Base-by-base conservation (phyloP, 2,113 vertebrate genomes). In the Xiphorhynchus elegans region DNA sequence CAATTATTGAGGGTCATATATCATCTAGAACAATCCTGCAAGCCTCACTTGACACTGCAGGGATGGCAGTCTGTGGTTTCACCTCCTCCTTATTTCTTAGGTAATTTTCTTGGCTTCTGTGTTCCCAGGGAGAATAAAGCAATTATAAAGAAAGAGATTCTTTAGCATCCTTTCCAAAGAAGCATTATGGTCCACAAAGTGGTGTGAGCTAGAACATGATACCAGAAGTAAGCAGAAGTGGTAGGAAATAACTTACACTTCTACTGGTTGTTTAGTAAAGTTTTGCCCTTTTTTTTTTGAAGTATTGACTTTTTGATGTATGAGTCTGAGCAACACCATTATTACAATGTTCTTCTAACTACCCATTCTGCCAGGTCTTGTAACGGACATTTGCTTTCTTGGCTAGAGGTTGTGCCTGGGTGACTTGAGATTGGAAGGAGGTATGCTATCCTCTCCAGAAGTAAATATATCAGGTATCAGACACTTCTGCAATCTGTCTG, bases 21-120 rank as follows among this genome's bases (percentile, higher is more conserved):
- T 95, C 88, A 77, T 66, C 79, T 90, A 95, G 83, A 91, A 94
- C 83, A 89, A 92, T 95, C 88, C 82, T 88, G 72, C 76, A 92
- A 77, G 75, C 75, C 39, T 90, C 55, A 62, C 17, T 93, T 76
- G 31, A 80, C 3, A 2, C 67, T 93, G 67, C 11, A 74, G 28
- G 50, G 82, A 80, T 14, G 46, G 63, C 67, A 90, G 25, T 18
- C 62, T 83, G 29, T 56, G 59, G 58, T 90, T 94, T 88, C 31
- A 84, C 39, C 6, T 31, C 35, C 47, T 74, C 53, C 56, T 91
- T 40, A 69, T 35, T 94, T 79, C 68, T 89, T 70, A 39, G 24
- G 56, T 20, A 87, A 66, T 55, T 84, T 94, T 84, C 25, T 89
- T 87, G 87, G 23, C 35, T 64, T 67, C n/a, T 9, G 5, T 75